phyloP scores from a whole-genome alignment of 2,113 vertebrate species.

The Tamias sibiricus region DNA sequence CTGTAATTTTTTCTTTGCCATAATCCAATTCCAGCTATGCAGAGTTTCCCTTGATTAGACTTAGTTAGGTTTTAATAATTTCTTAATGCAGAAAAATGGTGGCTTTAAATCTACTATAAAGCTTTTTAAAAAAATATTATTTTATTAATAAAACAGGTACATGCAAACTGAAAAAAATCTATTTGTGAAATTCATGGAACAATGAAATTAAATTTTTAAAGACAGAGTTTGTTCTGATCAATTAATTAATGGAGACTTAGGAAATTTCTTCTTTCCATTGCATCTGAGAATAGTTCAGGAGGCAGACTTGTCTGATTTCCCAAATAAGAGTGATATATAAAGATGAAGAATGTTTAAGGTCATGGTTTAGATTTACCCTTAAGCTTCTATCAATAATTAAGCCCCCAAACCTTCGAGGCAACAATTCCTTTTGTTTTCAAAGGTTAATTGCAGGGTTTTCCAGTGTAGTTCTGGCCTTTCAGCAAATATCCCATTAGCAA shows the following conservation, averaged over 20 bases:
- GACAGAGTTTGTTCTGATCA: background rate
- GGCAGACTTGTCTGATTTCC: background rate
- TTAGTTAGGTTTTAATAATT: background rate
- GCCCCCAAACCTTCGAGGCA: conserved; percentile 56
- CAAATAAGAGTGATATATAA: background rate
- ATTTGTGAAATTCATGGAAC: background rate
- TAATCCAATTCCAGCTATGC: background rate
- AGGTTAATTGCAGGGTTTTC: conserved; percentile 78
- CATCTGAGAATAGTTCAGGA: background rate
- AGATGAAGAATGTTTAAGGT: conserved; percentile 59
- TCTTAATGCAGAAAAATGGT: background rate
- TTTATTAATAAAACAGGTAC: background rate
- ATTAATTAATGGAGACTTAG: background rate
- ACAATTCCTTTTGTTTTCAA: conserved; percentile 75
- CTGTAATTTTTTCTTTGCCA: background rate
- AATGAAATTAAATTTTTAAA: background rate
- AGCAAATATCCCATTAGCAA: conserved; percentile 78
- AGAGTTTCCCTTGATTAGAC: background rate
- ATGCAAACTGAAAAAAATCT: background rate
- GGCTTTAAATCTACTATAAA: background rate
- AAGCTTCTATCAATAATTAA: conserved; percentile 67
- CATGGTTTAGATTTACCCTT: conserved; percentile 59
- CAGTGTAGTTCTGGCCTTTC: conserved; percentile 61
- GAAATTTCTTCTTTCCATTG: background rate
- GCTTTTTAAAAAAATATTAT: background rate